These are phyloP conservation scores for Musca domestica DNA, from an alignment of 1,140 invertebrate genomes.

Conservation along the genomic window DNA sequence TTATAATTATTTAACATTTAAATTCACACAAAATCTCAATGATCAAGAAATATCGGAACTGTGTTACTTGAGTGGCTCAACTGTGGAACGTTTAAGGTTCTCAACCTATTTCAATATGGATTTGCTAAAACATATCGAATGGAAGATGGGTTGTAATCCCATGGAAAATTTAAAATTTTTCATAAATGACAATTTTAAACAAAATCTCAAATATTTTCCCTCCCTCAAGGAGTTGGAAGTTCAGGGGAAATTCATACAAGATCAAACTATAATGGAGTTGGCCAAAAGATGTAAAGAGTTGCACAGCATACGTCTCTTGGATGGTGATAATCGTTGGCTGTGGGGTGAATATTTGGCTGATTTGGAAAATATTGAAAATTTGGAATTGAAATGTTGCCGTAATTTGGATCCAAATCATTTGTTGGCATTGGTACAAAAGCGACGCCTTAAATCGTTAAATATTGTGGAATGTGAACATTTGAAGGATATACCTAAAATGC, in stretches of 20 bases:
- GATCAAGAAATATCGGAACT: conserved; percentile 19
- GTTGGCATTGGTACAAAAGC: neutral
- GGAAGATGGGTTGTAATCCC: neutral
- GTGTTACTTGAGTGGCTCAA: neutral
- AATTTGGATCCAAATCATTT: conserved; percentile 7
- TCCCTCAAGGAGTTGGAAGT: neutral
- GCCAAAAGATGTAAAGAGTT: conserved; percentile 7
- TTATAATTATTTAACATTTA: conserved; percentile 7
- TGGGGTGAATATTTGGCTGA: conserved; percentile 10
- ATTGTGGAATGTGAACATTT: conserved; percentile 17
- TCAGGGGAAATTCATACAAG: conserved; percentile 18
- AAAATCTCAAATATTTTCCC: conserved; percentile 18
- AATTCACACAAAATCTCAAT: neutral
- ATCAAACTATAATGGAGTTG: conserved; percentile 15
- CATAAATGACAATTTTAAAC: conserved; percentile 13
- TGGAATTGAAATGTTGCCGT: conserved; percentile 12
- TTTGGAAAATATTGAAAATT: neutral
- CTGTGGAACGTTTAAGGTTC: conserved; percentile 5
- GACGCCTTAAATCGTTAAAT: conserved; percentile 1
- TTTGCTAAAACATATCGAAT: neutral
- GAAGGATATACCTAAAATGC: conserved; percentile 4
- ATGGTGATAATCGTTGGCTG: conserved; percentile 9
- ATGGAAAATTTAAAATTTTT: conserved; percentile 13
- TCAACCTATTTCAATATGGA: conserved; percentile 10
- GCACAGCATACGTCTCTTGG: neutral